A percentile compares a stretch with the other conserved stretches of the same genome.
Evolutionary conservation across 2,797 vertebrate species (phyloP).

Genomic region (Myotis findleyi): DNA sequence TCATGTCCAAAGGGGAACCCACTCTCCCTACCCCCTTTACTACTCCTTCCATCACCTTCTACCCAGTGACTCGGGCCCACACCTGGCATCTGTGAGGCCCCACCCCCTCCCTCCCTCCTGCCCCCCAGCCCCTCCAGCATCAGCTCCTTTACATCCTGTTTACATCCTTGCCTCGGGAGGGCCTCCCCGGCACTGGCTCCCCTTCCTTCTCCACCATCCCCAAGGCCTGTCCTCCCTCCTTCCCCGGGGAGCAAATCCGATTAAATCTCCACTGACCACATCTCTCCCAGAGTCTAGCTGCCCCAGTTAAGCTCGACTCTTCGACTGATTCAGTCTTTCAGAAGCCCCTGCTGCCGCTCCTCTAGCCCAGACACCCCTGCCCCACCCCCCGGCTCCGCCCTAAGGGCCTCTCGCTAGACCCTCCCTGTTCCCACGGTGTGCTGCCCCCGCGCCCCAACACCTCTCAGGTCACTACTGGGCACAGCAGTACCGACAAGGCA

Average conservation of each 20-base stretch:
- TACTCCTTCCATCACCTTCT: background rate
- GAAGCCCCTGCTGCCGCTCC: background rate
- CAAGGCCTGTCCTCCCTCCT: background rate
- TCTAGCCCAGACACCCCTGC: too few species aligned
- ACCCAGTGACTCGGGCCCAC: background rate
- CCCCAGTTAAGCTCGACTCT: background rate
- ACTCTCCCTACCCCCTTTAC: background rate
- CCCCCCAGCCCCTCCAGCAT: background rate
- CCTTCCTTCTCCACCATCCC: background rate
- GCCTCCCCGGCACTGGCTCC: background rate
- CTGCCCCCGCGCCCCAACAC: background rate
- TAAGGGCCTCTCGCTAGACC: too few species aligned
- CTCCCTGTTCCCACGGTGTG: too few species aligned
- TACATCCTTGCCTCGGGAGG: background rate
- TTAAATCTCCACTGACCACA: conserved; percentile 37
- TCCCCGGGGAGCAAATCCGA: conserved; percentile 52
- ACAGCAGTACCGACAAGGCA: background rate
- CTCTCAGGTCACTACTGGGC: background rate
- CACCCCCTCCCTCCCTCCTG: background rate
- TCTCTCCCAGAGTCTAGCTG: conserved; percentile 15
- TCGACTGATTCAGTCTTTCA: conserved; percentile 6
- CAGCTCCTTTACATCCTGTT: background rate
- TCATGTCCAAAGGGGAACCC: background rate
- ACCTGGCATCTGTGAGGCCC: background rate
- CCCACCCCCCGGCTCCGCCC: too few species aligned